These are phyloP conservation scores for Cotesia chilonis DNA, from an alignment of 1,140 invertebrate species.

Conservation along the genomic window DNA sequence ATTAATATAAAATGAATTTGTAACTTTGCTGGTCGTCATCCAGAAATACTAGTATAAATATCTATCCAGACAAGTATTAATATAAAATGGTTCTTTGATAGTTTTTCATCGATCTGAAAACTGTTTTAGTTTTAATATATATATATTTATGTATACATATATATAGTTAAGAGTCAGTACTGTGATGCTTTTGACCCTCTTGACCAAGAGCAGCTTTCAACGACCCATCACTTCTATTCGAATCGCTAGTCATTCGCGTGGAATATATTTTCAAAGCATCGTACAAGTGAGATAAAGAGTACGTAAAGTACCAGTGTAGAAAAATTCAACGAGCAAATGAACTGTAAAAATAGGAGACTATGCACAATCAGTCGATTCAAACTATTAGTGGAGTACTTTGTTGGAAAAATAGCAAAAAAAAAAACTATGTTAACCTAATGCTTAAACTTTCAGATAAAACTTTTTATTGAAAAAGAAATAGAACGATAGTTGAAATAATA, in stretches of 20 bases:
- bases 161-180: conserved; percentile 45
- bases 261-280: conserved; percentile 50
- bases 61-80: too few species aligned
- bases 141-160: conserved; percentile 32
- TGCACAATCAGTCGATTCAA: background rate
- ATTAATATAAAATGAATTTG: background rate
- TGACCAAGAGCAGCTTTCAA: conserved; percentile 52
- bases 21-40: conserved; percentile 16
- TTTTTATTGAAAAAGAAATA: too few species aligned
- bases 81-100: too few species aligned
- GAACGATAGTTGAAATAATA: too few species aligned
- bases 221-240: conserved; percentile 49
- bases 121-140: too few species aligned
- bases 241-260: conserved; percentile 50
- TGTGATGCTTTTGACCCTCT: conserved; percentile 47
- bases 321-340: conserved; percentile 17
- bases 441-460: too few species aligned
- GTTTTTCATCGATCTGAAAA: too few species aligned
- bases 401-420: background rate
- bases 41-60: too few species aligned
- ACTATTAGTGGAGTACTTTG: background rate
- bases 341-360: conserved; percentile 13
- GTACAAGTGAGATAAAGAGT: conserved; percentile 25
- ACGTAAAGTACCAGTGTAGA: conserved; percentile 18
- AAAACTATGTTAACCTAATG: background rate